Evolutionary conservation across 2,888 invertebrate genomes (phyloP).

Genomic region (Litoditis marina): DNA sequence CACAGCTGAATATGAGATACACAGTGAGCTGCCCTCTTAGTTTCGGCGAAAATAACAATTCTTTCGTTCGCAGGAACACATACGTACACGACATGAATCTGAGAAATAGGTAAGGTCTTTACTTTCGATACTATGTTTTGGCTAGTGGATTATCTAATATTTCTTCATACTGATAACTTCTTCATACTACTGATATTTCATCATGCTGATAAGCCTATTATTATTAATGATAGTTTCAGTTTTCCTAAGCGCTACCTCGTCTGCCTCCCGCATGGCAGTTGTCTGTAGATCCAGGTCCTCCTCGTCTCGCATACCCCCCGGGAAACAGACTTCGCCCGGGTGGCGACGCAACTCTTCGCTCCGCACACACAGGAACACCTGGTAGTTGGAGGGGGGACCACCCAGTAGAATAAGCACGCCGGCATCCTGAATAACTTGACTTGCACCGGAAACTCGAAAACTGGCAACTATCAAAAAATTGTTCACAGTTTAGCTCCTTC

Average conservation of each 20-base stretch:
- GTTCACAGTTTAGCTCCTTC: no score
- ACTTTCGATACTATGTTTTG: slow-evolving; percentile 2
- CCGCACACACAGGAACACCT: slow-evolving; percentile 35
- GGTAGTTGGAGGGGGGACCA: slow-evolving; percentile 15
- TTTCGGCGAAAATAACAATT: no score
- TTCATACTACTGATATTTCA: no score
- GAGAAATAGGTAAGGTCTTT: no score
- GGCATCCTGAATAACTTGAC: slow-evolving; percentile 27
- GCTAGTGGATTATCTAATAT: background rate
- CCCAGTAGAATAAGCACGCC: slow-evolving; percentile 35
- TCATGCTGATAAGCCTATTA: no score
- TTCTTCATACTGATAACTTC: no score
- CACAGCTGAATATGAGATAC: no score
- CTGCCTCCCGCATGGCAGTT: slow-evolving; percentile 41
- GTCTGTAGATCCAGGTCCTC: slow-evolving; percentile 23
- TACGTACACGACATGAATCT: no score
- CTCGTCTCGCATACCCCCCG: slow-evolving; percentile 40
- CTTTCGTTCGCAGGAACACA: no score
- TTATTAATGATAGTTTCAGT: no score
- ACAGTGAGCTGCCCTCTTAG: no score
- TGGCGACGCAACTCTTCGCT: slow-evolving; percentile 27
- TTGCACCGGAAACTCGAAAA: background rate
- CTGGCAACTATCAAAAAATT: background rate
- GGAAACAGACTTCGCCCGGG: slow-evolving; percentile 42
- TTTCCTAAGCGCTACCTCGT: no score